Base-by-base conservation (phyloP, 2,113 vertebrate genomes). In the Pseudorasbora parva region DNA sequence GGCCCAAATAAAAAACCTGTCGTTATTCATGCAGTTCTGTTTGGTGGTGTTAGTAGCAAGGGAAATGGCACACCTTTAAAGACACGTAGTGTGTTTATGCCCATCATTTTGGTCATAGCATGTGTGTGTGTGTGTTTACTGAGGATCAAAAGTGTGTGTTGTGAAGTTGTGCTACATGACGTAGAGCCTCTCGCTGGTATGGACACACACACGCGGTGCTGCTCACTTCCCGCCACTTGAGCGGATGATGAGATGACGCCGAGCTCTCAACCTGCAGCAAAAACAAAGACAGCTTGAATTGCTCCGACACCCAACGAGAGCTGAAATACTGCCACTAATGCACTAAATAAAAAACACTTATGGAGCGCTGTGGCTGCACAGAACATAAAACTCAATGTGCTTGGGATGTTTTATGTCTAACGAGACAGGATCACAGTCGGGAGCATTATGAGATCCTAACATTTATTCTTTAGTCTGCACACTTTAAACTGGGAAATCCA, bases 151-250 rank as follows among this genome's bases (percentile, higher is more conserved):
- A 95, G 81, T 93, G 92, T 30, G 93, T 91, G 6, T 90, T 89
- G 0, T 96, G 92, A 23, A 91, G 86, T 2, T 90, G 1, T 0
- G 95, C 94, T 8, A 92, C 94, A 84, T 88, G 91, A 77, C 85
- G 90, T 64, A 99, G 93, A 57, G 94, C 90, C 2, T 95, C 84
- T 91, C 91, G 96, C 90, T 97, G 96, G 90, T 94, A 91, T 4
- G 93, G 9, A 0, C 91, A 87, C 2, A 98, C 90, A 0, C 90
- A 89, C 5, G 93, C 91, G 75, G 91, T 93, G 86, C 91, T 87
- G 90, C 95, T 96, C 84, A 97, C 89, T 89, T 95, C 94, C 85
- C 92, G 92, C 97, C 98, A 99, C 73, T 90, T 91, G 81, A 96
- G 86, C 83, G 60, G 85, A 71, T 93, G 80, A 23, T 27, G 37